phyloP scores from a whole-genome alignment of 2,888 invertebrate genomes.

The Orchesella flavescens region DNA sequence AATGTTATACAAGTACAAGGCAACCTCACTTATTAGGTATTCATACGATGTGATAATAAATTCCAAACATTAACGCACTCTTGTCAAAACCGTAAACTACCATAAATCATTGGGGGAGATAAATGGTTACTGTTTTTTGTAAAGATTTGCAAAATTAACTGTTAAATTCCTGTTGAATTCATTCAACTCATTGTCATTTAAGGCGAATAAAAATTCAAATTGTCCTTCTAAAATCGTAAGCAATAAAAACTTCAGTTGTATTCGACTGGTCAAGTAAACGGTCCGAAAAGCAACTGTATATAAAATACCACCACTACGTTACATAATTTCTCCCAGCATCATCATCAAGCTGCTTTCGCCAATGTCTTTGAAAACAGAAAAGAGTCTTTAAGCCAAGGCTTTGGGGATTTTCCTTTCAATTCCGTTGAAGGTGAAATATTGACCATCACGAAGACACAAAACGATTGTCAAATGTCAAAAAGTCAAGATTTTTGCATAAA shows the following conservation, averaged over 20 bases:
- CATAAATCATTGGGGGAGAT: conserved; percentile 9
- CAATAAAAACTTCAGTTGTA: neutral
- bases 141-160: conserved; percentile 34
- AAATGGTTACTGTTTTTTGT: conserved; percentile 7
- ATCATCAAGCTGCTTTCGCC: neutral
- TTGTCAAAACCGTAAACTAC: conserved; percentile 17
- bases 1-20: neutral
- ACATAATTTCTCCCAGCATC: too few species aligned
- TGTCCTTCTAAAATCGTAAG: neutral
- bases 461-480: conserved; percentile 37
- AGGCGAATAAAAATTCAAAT: conserved; percentile 26
- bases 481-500: neutral
- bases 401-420: conserved; percentile 6
- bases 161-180: conserved; percentile 21
- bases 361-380: neutral
- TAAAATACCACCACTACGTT: too few species aligned
- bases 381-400: neutral
- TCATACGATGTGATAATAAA: conserved; percentile 1
- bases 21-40: too few species aligned
- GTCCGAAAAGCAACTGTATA: too few species aligned
- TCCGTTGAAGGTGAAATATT: conserved; percentile 1
- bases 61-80: neutral
- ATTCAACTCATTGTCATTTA: conserved; percentile 34
- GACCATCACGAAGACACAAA: conserved; percentile 13
- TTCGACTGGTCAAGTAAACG: neutral